A percentile compares a stretch with the other conserved stretches of the same genome.
phyloP scores from a whole-genome alignment of 1,140 invertebrate species.

The Macrobrachium nipponense region DNA sequence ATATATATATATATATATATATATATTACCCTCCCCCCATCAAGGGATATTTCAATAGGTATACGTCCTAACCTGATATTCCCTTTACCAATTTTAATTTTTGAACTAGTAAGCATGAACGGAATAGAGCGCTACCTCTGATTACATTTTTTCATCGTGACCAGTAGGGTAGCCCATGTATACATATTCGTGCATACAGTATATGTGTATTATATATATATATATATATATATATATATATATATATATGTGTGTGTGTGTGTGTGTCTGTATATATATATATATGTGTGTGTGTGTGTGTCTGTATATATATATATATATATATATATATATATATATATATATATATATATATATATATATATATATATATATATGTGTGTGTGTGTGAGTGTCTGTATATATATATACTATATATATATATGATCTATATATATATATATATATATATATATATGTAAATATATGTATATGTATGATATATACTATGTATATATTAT shows the following conservation, averaged over 20 bases:
- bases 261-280: background rate
- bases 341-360: background rate
- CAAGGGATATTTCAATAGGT: no score
- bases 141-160: no score
- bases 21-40: no score
- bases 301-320: background rate
- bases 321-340: background rate
- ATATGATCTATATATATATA: slow-evolving; percentile 21
- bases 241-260: slow-evolving; percentile 1
- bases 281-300: background rate
- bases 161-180: no score
- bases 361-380: background rate
- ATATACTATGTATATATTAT: background rate
- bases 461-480: no score
- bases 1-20: no score
- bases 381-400: no score
- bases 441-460: slow-evolving; percentile 22
- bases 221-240: slow-evolving; percentile 12
- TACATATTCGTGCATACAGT: background rate
- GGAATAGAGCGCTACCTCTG: no score
- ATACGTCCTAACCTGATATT: no score
- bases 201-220: slow-evolving; percentile 13
- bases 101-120: no score
- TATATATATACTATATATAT: background rate
- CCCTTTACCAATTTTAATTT: no score